A percentile compares a stretch with the other conserved stretches of the same genome.
Conservation (phyloP, 2,888 invertebrate genomes). For the Agrotis puta region DNA sequence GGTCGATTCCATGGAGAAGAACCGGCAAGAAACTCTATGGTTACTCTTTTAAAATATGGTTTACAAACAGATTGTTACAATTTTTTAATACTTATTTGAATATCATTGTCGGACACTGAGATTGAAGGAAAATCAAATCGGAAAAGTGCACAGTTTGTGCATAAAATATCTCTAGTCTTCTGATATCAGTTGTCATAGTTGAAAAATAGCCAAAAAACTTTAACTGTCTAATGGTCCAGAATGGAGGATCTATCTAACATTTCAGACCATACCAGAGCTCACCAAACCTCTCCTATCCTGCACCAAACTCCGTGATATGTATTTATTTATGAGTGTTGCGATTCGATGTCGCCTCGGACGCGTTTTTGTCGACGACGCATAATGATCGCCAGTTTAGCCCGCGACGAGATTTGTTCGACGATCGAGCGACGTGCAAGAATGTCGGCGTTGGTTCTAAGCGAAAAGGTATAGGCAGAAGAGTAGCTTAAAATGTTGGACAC, state of each 20-base stretch:
- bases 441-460: slow-evolving; percentile 45
- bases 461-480: slow-evolving; percentile 7
- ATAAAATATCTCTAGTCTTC: too few relatives aligned
- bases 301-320: slow-evolving; percentile 76
- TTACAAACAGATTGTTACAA: too few relatives aligned
- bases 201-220: too few relatives aligned
- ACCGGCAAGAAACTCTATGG: too few relatives aligned
- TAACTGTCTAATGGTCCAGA: neutral
- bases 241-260: neutral
- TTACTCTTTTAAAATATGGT: too few relatives aligned
- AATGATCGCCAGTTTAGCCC: slow-evolving; percentile 71
- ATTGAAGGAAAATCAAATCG: too few relatives aligned
- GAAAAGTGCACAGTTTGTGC: too few relatives aligned
- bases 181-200: too few relatives aligned
- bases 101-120: too few relatives aligned
- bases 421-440: slow-evolving; percentile 69
- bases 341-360: slow-evolving; percentile 84
- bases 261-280: neutral
- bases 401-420: slow-evolving; percentile 75
- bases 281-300: slow-evolving; percentile 37
- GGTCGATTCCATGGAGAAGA: too few relatives aligned
- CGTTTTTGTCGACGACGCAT: slow-evolving; percentile 84
- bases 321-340: slow-evolving; percentile 87
- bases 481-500: too few relatives aligned
- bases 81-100: too few relatives aligned